Evolutionary conservation across 2,888 invertebrate species (phyloP).

Genomic region (Cremastobaeus sp.): DNA sequence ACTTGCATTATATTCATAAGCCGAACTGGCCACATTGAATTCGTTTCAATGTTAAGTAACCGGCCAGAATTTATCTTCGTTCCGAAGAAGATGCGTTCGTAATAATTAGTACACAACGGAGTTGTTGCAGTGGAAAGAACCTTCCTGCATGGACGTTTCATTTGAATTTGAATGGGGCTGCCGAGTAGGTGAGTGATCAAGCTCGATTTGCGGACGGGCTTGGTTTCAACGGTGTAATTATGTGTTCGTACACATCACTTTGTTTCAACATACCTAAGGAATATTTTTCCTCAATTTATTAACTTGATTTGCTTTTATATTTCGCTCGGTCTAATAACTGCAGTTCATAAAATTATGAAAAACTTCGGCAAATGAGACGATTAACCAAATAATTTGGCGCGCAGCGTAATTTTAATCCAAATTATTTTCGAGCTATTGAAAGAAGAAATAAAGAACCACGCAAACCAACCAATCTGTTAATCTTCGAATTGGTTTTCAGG

Average conservation of each 20-base stretch:
- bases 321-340: too few relatives aligned
- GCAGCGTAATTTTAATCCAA: too few relatives aligned
- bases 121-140: constrained; percentile 25
- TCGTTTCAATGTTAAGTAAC: constrained; percentile 55
- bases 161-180: constrained; percentile 46
- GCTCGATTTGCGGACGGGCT: constrained; percentile 39
- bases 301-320: too few relatives aligned
- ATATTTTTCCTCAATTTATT: too few relatives aligned
- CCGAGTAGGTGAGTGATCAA: constrained; percentile 46
- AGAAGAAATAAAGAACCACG: too few relatives aligned
- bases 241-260: constrained; percentile 15
- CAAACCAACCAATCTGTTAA: too few relatives aligned
- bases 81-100: constrained; percentile 44
- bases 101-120: constrained; percentile 50
- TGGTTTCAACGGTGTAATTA: constrained; percentile 51
- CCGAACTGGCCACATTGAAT: constrained; percentile 46
- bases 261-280: background rate
- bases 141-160: constrained; percentile 26
- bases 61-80: constrained; percentile 44
- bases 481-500: too few relatives aligned
- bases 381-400: too few relatives aligned
- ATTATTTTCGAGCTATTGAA: too few relatives aligned
- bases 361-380: too few relatives aligned
- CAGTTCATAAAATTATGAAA: too few relatives aligned
- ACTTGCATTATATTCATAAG: constrained; percentile 59